Evolutionary conservation across 2,797 vertebrate genomes (phyloP), one percentile per base, ranked within the genome.

Genomic region (Lepidocolaptes lacrymiger): DNA sequence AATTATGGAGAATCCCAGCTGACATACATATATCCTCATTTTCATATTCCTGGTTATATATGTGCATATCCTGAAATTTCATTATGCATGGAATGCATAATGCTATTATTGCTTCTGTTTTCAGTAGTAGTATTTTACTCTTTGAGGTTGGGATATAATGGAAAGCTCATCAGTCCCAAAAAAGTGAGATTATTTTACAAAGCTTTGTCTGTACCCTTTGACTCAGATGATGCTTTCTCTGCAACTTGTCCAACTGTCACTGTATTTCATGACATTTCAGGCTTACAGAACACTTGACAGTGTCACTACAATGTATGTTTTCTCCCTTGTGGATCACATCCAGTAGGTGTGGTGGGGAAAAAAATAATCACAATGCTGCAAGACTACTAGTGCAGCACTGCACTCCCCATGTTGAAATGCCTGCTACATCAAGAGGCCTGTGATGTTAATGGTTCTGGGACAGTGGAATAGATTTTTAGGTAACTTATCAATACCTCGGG

Each of bases 311-410:
- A 28, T 21, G 14, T 30, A 13, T 2, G 2, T 41, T 10, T 48
- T 69, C 9, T 69, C 41, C 18, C 13, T 73, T 15, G 19, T 15
- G 10, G 17, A 28, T 59, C 55, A 14, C 15, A 37, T 59, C 36
- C 63, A 32, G 22, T 15, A 41, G 15, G 2, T 2, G 2, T 21
- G 16, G 21, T 21, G 32, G 6, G 21, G 36, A 15, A 72, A 61
- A 7, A 0, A 21, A 12, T 9, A 46, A 22, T 46, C 13, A 12
- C 0, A 0, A 6, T 49, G 13, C 36, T 80, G 58, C 15, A 39
- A 63, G 48, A 9, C 11, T 56, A 48, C n/a, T 32, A 4, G 44
- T 39, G 36, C 8, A 6, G 12, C 32, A 5, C 14, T 56, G 14
- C 8, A 17, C 14, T 59, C 9, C 7, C 7, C 19, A 20, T 0